These are phyloP conservation scores for Donacobius atricapilla DNA, from an alignment of 2,113 vertebrate genomes.

Conservation along the genomic window DNA sequence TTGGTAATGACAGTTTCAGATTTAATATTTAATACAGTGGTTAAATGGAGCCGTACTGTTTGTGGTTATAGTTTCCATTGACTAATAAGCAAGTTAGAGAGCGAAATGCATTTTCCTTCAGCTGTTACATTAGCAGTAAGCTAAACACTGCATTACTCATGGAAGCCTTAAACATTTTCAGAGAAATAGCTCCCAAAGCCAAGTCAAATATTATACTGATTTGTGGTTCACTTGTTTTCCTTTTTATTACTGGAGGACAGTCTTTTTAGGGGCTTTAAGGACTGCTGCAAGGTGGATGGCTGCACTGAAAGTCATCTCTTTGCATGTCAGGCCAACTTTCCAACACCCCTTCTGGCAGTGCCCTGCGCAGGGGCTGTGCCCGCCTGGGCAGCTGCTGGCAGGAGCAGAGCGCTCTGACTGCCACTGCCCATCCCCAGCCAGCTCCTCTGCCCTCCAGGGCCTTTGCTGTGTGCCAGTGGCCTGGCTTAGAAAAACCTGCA, in stretches of 20 bases:
- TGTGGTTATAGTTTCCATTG: slow-evolving; percentile 61
- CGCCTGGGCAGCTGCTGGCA: not conserved
- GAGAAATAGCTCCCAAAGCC: slow-evolving; percentile 18
- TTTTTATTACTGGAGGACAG: not conserved
- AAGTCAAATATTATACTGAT: slow-evolving; percentile 46
- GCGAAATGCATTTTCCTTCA: slow-evolving; percentile 32
- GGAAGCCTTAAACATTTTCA: slow-evolving; percentile 26
- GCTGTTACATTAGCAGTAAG: slow-evolving; percentile 34
- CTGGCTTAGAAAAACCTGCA: not conserved
- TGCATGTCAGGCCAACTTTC: not conserved
- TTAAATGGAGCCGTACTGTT: slow-evolving; percentile 51
- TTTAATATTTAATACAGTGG: slow-evolving; percentile 71
- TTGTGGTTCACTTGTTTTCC: slow-evolving; percentile 42
- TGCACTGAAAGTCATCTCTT: not conserved
- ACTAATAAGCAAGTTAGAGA: slow-evolving; percentile 45
- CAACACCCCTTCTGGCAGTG: not conserved
- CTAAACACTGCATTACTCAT: slow-evolving; percentile 2
- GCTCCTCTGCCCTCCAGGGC: not conserved
- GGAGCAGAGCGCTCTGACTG: not conserved
- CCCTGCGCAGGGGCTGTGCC: not conserved
- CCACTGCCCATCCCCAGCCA: not conserved
- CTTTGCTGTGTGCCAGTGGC: not conserved
- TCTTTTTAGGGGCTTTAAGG: not conserved
- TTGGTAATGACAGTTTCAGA: slow-evolving; percentile 65
- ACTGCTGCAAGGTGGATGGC: not conserved